phyloP scores from a whole-genome alignment of 1,140 invertebrate species.

The Scaptomyza montana region DNA sequence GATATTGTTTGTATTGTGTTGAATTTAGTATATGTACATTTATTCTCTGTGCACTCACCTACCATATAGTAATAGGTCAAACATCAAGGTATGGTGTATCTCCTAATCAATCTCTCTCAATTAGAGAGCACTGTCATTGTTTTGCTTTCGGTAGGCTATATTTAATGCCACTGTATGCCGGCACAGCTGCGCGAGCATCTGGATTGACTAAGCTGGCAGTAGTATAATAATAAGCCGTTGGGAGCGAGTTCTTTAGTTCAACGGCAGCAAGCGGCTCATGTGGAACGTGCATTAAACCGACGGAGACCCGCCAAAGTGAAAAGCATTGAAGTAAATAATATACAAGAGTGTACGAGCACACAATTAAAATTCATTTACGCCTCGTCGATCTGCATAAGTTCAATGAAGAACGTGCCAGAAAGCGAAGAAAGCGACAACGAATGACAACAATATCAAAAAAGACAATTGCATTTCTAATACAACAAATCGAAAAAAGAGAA shows the following conservation, averaged over 20 bases:
- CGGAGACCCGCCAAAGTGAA: conserved; percentile 42
- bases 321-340: conserved; percentile 63
- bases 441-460: conserved; percentile 30
- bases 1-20: background rate
- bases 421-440: conserved; percentile 37
- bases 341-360: conserved; percentile 48
- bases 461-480: conserved; percentile 29
- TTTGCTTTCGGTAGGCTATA: background rate
- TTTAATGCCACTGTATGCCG: conserved; percentile 31
- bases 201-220: conserved; percentile 23
- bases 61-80: background rate
- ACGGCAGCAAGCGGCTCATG: conserved; percentile 56
- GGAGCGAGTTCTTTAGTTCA: conserved; percentile 66
- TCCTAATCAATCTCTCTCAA: background rate
- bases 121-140: background rate
- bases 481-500: background rate
- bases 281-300: conserved; percentile 38
- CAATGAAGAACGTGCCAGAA: conserved; percentile 58
- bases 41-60: background rate
- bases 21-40: background rate
- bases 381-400: conserved; percentile 74
- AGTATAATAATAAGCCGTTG: conserved; percentile 61
- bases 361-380: conserved; percentile 77
- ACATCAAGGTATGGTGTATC: background rate
- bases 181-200: conserved; percentile 55